These are phyloP conservation scores for Stomatorhinus ivindoensis DNA, from an alignment of 2,113 vertebrate genomes.

Conservation along the genomic window DNA sequence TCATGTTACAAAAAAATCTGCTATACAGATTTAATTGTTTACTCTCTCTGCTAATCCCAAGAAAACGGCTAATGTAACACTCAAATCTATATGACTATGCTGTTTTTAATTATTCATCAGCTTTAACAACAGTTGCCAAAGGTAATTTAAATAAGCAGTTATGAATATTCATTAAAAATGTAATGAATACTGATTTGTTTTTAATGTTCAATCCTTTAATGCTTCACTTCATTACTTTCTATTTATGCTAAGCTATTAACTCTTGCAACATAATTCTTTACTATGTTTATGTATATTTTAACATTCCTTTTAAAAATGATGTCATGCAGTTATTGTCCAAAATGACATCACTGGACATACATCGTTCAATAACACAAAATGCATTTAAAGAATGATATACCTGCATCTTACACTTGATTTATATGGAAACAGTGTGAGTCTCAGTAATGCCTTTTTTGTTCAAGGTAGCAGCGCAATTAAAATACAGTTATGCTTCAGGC, in stretches of 20 bases:
- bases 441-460: conserved; percentile 52
- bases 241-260: conserved; percentile 43
- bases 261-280: conserved; percentile 45
- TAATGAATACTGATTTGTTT: conserved; percentile 61
- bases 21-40: conserved; percentile 51
- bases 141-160: conserved; percentile 59
- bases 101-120: conserved; percentile 62
- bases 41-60: conserved; percentile 44
- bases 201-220: conserved; percentile 57
- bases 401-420: conserved; percentile 57
- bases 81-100: conserved; percentile 55
- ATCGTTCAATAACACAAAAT: conserved; percentile 53
- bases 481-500: conserved; percentile 16
- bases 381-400: conserved; percentile 47
- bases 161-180: conserved; percentile 57
- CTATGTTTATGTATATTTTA: conserved; percentile 45
- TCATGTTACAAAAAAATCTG: conserved; percentile 40
- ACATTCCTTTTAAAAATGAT: conserved; percentile 23
- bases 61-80: conserved; percentile 46
- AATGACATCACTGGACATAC: conserved; percentile 49
- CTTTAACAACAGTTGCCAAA: conserved; percentile 54
- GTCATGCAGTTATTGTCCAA: conserved; percentile 29
- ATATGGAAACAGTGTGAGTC: conserved; percentile 48
- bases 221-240: conserved; percentile 50
- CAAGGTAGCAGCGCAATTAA: conserved; percentile 50